Base-by-base conservation (phyloP, 2,888 invertebrate genomes). In the Pseudanteris insignis region DNA sequence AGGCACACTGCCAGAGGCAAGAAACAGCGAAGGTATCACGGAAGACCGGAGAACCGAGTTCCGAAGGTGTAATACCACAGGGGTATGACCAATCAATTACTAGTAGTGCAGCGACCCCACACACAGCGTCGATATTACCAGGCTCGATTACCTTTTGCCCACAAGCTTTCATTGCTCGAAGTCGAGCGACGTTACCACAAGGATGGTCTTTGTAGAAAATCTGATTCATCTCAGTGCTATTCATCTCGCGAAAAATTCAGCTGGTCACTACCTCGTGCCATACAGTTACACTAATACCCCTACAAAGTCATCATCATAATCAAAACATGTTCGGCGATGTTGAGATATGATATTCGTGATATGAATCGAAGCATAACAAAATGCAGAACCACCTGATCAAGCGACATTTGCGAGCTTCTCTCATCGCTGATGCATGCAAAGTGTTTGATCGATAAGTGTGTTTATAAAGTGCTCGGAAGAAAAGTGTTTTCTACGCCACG, bases 1-100 rank as follows among this genome's bases (percentile, higher is more conserved):
- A 12, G 55, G 37, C 11, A 26, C 43, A 40, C 14, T 37, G 60
- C 64, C 48, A 6, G 5, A 34, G 47, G 60, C 57, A 40, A 57
- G 38, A 53, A 51, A 54, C 59, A 47, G 47, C 59, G 41, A 62
- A 67, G 66, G 68, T 67, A 68, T 70, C 68, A 66, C 70, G 69
- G 70, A 71, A 71, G 71, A 69, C 69, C 53, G 66, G 64, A 65
- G 65, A 64, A 65, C 70, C 62, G 65, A 72, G 73, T 73, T 76
- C 74, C 74, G 74, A 76, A 75, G 71, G 72, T 73, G 72, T 77
- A 77, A 78, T 76, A 71, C 73, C 70, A 72, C 67, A 70, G 61
- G 69, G 71, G 79, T 79, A 79, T 79, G 79, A 79, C 79, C 78
- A 79, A 79, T 79, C 79, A 79, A 79, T 79, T 79, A 79, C 75